These are phyloP conservation scores for Mesoligia furuncula DNA, from an alignment of 2,888 invertebrate genomes.

Conservation along the genomic window DNA sequence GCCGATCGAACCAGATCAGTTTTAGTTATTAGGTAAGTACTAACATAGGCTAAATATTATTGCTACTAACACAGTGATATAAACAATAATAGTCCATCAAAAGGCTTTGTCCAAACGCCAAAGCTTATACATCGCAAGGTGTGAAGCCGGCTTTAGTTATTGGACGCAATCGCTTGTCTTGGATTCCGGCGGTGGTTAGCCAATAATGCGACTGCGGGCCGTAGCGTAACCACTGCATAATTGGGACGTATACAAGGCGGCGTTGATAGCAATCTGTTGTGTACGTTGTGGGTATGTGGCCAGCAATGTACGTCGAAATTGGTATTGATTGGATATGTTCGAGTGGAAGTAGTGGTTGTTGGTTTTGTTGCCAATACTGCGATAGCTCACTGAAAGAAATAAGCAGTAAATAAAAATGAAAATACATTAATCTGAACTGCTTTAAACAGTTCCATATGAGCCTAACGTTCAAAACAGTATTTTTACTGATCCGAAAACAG, in stretches of 20 bases:
- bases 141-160: background rate
- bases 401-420: no score
- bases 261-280: slow-evolving; percentile 33
- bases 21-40: no score
- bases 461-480: no score
- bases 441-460: no score
- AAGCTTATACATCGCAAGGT: background rate
- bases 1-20: no score
- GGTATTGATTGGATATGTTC: slow-evolving; percentile 4
- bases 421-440: no score
- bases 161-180: slow-evolving; percentile 17
- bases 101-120: background rate
- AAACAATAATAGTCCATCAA: no score
- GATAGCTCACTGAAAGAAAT: no score
- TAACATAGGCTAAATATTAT: no score
- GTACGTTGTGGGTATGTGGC: slow-evolving; percentile 11
- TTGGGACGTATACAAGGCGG: slow-evolving; percentile 56
- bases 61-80: no score
- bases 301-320: slow-evolving; percentile 39
- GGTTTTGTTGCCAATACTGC: background rate
- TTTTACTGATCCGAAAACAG: no score
- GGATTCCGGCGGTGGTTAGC: slow-evolving; percentile 45
- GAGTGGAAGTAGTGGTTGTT: background rate
- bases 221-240: slow-evolving; percentile 48
- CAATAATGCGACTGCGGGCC: slow-evolving; percentile 35